These are phyloP conservation scores for Myripristis murdjan DNA, from an alignment of 2,797 vertebrate genomes.

Conservation along the genomic window DNA sequence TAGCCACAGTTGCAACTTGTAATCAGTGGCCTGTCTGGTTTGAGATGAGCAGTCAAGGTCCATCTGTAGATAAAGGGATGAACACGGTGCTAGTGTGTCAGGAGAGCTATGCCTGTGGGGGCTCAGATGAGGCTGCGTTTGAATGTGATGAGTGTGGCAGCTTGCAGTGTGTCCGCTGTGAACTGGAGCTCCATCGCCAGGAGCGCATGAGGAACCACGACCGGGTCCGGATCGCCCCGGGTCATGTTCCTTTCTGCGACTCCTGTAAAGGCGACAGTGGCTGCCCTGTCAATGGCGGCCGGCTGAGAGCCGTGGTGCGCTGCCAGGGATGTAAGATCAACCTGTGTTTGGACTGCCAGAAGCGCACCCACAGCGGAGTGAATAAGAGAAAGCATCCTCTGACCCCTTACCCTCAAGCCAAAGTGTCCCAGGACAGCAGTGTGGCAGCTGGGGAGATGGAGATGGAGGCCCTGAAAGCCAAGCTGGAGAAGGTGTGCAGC, in stretches of 20 bases:
- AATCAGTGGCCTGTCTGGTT: slow-evolving; percentile 38
- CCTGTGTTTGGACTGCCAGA: slow-evolving; percentile 96
- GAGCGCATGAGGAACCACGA: slow-evolving; percentile 95
- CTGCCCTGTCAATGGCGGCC: slow-evolving; percentile 72
- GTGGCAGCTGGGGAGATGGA: slow-evolving; percentile 82
- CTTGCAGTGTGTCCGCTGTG: slow-evolving; percentile 93
- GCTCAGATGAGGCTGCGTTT: slow-evolving; percentile 93
- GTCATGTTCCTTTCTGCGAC: slow-evolving; percentile 94
- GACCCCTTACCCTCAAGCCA: slow-evolving; percentile 87
- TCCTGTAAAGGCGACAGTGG: slow-evolving; percentile 91
- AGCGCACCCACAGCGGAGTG: slow-evolving; percentile 93
- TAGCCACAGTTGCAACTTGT: not conserved
- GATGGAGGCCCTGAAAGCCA: slow-evolving; percentile 87
- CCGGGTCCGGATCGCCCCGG: slow-evolving; percentile 90
- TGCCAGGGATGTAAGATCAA: slow-evolving; percentile 98
- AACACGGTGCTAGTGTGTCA: slow-evolving; percentile 90
- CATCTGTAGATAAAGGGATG: slow-evolving; percentile 87
- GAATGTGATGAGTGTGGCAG: slow-evolving; percentile 98
- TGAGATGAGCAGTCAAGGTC: slow-evolving; percentile 90
- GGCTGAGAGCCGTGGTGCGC: slow-evolving; percentile 91
- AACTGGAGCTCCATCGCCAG: slow-evolving; percentile 94
- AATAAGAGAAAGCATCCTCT: slow-evolving; percentile 95
- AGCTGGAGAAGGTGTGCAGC: slow-evolving; percentile 92
- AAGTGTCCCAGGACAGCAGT: slow-evolving; percentile 79
- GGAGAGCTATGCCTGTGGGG: slow-evolving; percentile 97